A percentile compares a stretch with the other conserved stretches of the same genome.
Conservation (phyloP, 1,140 invertebrate species). For the Metaphire vulgaris region DNA sequence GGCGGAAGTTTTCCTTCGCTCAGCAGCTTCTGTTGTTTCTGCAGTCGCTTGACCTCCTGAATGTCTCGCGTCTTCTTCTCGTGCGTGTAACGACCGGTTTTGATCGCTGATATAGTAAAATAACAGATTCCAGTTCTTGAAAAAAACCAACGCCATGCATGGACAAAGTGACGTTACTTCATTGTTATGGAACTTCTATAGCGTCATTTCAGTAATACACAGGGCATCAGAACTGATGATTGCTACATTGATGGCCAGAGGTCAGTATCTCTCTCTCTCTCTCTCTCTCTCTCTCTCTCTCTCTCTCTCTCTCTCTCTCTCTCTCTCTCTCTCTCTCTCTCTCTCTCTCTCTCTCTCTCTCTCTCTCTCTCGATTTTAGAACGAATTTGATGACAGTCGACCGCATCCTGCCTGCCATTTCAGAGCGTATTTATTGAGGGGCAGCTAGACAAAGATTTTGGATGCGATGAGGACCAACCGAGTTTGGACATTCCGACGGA, state of each 20-base stretch:
- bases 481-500: slow-evolving; percentile 47
- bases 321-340: too few relatives aligned
- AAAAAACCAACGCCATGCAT: not conserved
- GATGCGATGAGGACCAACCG: too few relatives aligned
- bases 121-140: not conserved
- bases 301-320: too few relatives aligned
- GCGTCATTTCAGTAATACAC: not conserved
- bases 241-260: not conserved
- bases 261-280: not conserved
- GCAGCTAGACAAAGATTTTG: too few relatives aligned
- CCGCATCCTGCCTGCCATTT: too few relatives aligned
- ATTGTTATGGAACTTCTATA: not conserved
- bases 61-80: slow-evolving; percentile 46
- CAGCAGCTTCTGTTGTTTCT: slow-evolving; percentile 12
- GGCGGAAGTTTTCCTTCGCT: not conserved
- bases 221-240: not conserved
- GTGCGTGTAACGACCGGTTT: slow-evolving; percentile 49
- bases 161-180: too few relatives aligned
- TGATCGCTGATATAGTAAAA: slow-evolving; percentile 37
- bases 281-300: not conserved
- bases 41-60: slow-evolving; percentile 41
- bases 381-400: too few relatives aligned
- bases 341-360: too few relatives aligned
- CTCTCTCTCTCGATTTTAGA: too few relatives aligned
- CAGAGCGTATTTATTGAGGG: too few relatives aligned